Evolutionary conservation across 2,797 vertebrate genomes (phyloP), one percentile per base, ranked within the genome.

Genomic region (Catostomus latipinnis): DNA sequence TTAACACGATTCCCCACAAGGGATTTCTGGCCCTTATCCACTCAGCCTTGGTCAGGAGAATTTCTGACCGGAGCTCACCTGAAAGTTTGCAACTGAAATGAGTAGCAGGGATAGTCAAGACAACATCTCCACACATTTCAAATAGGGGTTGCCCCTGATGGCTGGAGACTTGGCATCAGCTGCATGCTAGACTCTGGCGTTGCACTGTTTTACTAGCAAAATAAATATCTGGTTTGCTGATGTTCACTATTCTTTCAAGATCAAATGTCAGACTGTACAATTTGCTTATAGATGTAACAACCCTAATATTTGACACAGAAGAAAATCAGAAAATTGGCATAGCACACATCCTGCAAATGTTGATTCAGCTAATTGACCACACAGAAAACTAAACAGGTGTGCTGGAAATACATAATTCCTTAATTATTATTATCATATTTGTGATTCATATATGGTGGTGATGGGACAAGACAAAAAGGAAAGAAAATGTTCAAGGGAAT

Each of bases 41-140:
- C 48, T 61, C 50, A 74, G 68, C 53, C 77, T 65, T 58, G 77
- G 52, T 76, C 61, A 54, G 62, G 14, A 67, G 92, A 91, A 22
- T 91, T 92, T 88, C 84, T 86, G 83, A 88, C 65, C 86, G 88
- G 86, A 88, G 83, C 66, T 86, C 87, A 73, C 62, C 61, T 67
- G 45, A 67, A 67, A 74, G 53, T 50, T 16, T 6, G 18, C 11
- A 54, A 62, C 34, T 70, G 58, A 71, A 62, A 45, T 54, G 18
- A 62, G 49, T 14, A 45, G 48, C 10, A 74, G 69, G 70, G 22
- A 67, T 56, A 6, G 63, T 86, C 84, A 81, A 87, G 83, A 34
- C 34, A 90, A 89, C 90, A 90, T 93, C 89, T 93, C 92, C 91
- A 91, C 92, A 86, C 88, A 90, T 87, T 93, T 92, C 91, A 82